Percentiles rank a stretch among this genome's conserved stretches.
phyloP scores from a whole-genome alignment of 2,888 invertebrate species.

The Merodon equestris region DNA sequence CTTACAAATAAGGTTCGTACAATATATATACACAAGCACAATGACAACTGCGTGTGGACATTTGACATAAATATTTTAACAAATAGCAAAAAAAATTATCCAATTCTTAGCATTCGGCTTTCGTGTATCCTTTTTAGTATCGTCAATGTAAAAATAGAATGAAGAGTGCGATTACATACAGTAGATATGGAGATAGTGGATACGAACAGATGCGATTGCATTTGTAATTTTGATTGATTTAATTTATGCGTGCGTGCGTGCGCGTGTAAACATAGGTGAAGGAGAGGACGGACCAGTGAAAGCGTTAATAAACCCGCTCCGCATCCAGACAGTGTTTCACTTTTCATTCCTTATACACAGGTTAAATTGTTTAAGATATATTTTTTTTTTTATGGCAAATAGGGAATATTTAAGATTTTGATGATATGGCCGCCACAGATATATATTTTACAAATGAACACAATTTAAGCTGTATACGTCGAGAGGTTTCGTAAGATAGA shows the following conservation, averaged over 20 bases:
- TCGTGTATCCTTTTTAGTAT: slow-evolving; percentile 14
- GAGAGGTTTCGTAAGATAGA: background rate
- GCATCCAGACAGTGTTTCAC: slow-evolving; percentile 3
- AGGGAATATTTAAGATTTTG: slow-evolving; percentile 4
- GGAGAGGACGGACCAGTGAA: slow-evolving; percentile 41
- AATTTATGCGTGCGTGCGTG: slow-evolving; percentile 21
- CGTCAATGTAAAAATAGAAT: slow-evolving; percentile 7
- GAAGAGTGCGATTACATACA: no score
- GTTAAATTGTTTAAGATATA: slow-evolving; percentile 14
- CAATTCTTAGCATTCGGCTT: slow-evolving; percentile 30
- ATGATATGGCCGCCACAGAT: background rate
- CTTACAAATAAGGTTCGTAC: slow-evolving; percentile 36
- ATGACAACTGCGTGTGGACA: slow-evolving; percentile 63
- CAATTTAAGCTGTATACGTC: background rate
- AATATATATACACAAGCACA: slow-evolving; percentile 61
- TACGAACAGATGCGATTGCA: slow-evolving; percentile 11
- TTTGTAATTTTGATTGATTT: slow-evolving; percentile 21
- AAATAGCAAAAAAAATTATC: slow-evolving; percentile 14
- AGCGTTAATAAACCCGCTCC: slow-evolving; percentile 37
- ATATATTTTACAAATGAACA: no score
- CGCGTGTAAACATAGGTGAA: slow-evolving; percentile 35
- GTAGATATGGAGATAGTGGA: background rate
- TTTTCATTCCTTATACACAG: background rate
- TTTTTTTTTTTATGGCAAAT: background rate
- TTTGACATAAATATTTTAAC: slow-evolving; percentile 49